phyloP scores from a whole-genome alignment of 2,797 vertebrate genomes.

The Microctenopoma steveboyesi region DNA sequence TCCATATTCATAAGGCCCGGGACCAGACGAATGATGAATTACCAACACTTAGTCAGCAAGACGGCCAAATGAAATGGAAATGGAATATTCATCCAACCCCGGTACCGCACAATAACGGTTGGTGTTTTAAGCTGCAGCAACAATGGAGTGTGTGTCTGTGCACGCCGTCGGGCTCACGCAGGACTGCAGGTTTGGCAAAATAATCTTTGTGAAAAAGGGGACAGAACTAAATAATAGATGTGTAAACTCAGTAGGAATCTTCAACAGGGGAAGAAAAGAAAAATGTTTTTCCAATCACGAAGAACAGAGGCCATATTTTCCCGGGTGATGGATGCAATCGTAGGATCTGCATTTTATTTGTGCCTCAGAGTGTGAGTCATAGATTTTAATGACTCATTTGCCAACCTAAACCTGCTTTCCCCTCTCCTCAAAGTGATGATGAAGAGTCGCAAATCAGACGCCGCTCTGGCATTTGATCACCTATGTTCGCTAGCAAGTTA shows the following conservation, averaged over 20 bases:
- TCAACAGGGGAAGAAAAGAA: slow-evolving; percentile 15
- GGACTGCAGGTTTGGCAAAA: slow-evolving; percentile 38
- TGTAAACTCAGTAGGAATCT: slow-evolving; percentile 47
- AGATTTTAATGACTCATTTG: slow-evolving; percentile 62
- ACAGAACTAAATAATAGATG: slow-evolving; percentile 69
- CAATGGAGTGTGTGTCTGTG: slow-evolving; percentile 6
- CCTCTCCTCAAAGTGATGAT: slow-evolving; percentile 13
- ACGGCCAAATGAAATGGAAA: slow-evolving; percentile 61
- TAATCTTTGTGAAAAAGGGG: slow-evolving; percentile 38
- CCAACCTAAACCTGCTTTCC: slow-evolving; percentile 4
- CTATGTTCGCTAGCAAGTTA: slow-evolving; percentile 9
- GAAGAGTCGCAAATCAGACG: slow-evolving; percentile 47
- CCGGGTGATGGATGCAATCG: slow-evolving; percentile 53
- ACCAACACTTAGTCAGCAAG: slow-evolving; percentile 74
- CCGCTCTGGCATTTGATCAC: slow-evolving; percentile 40
- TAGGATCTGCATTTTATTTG: slow-evolving; percentile 44
- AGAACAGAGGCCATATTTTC: slow-evolving; percentile 58
- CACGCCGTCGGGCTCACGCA: background rate
- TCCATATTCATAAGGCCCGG: slow-evolving; percentile 73
- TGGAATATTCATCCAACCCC: slow-evolving; percentile 44
- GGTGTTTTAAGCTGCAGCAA: slow-evolving; percentile 48
- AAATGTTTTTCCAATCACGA: slow-evolving; percentile 38
- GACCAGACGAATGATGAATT: slow-evolving; percentile 62
- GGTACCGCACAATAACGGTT: slow-evolving; percentile 27
- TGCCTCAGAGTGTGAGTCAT: slow-evolving; percentile 15